These are phyloP conservation scores for Nesoenas mayeri DNA, from an alignment of 2,113 vertebrate genomes.

Conservation along the genomic window DNA sequence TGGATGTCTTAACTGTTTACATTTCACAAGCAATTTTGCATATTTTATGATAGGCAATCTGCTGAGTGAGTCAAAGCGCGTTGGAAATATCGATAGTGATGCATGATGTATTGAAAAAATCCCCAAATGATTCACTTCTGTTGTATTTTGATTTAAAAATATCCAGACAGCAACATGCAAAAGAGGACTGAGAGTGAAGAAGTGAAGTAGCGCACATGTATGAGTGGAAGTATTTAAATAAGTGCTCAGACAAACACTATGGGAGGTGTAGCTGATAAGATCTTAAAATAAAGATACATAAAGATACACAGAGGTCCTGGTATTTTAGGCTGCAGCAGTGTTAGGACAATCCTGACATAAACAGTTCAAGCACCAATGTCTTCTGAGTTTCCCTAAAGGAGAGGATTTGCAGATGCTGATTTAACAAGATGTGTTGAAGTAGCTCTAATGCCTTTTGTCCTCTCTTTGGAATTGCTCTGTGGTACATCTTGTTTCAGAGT, in stretches of 20 bases:
- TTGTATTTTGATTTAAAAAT: constrained; percentile 36
- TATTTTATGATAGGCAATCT: background rate
- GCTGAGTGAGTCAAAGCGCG: constrained; percentile 9
- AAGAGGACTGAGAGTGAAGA: background rate
- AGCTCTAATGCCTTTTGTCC: background rate
- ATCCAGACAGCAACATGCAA: constrained; percentile 9
- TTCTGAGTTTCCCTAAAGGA: background rate
- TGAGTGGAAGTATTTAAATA: background rate
- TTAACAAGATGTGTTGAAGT: background rate
- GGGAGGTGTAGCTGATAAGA: background rate
- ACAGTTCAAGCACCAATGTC: background rate
- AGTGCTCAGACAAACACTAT: background rate
- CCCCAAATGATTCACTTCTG: constrained; percentile 42
- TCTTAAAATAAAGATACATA: background rate
- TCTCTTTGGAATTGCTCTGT: background rate
- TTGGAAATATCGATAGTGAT: constrained; percentile 32
- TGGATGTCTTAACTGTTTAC: background rate
- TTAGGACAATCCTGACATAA: background rate
- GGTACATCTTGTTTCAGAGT: background rate
- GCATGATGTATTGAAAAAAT: constrained; percentile 3
- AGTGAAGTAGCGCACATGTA: background rate
- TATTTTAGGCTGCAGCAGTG: background rate
- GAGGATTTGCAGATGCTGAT: constrained; percentile 11
- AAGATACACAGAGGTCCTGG: background rate
- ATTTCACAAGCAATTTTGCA: background rate